Conservation (phyloP, 2,888 invertebrate species). For the Eristalinus aeneus region DNA sequence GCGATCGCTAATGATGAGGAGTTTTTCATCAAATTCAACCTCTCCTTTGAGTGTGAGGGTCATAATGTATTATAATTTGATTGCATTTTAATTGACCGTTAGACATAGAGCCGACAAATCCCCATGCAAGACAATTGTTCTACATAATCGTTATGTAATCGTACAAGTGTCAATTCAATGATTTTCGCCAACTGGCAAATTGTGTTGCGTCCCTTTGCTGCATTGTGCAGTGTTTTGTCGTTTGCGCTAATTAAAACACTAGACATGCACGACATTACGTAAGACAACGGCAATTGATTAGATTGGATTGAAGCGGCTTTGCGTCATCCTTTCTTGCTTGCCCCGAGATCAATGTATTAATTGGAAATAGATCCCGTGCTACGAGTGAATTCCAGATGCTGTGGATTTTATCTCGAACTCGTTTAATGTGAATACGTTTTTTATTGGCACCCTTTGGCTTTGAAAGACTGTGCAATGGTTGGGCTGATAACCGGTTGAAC, state of each 20-base stretch:
- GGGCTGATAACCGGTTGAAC: not conserved
- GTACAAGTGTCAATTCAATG: not conserved
- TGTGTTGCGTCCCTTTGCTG: not conserved
- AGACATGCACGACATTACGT: conserved; percentile 22
- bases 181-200: not conserved
- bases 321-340: conserved; percentile 7
- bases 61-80: not conserved
- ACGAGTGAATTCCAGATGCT: not conserved
- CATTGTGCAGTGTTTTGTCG: not conserved
- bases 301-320: conserved; percentile 14
- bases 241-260: conserved; percentile 38
- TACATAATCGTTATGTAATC: not conserved
- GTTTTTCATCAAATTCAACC: not conserved
- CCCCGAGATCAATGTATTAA: not conserved
- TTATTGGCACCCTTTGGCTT: not conserved
- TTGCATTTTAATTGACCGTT: not conserved
- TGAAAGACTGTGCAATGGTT: not conserved
- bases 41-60: not conserved
- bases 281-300: conserved; percentile 33
- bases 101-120: not conserved
- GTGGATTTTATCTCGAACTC: not conserved
- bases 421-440: not conserved
- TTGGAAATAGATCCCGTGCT: not conserved
- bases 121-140: not conserved
- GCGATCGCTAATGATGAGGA: not conserved